Base-by-base conservation (phyloP, 2,888 invertebrate genomes). In the Leistus spinibarbis region DNA sequence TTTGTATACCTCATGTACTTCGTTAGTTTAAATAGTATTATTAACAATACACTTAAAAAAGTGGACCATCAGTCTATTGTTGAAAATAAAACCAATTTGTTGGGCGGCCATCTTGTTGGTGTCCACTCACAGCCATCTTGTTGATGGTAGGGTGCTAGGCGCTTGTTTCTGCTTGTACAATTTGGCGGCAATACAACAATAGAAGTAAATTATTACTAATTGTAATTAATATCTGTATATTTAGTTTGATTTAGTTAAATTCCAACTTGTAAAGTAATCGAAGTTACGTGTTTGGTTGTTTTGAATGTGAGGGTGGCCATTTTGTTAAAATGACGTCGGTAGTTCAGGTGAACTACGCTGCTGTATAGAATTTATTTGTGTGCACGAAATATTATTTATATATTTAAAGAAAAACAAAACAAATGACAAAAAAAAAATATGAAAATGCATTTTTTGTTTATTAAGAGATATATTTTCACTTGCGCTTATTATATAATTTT, bases 381-480 rank as follows among this genome's bases (percentile, higher is more conserved):
- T 67, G 73, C 62, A 53, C 62, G 67, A 66, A 73, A 65, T 56
- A 24, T 73, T 73, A 73, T 73, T 73, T 73, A 73, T 67, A 27
- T 73, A 73, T 73, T 73, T 73, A 70, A 62, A 57, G 20, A 57
- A 57, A 20, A n/a, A n/a, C n/a, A n/a, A n/a, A n/a, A n/a, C n/a
- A n/a, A n/a, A n/a, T n/a, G n/a, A n/a, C n/a, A n/a, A n/a, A n/a
- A n/a, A n/a, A 64, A 67, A 73, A 62, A 62, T 57, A 70, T 73
- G 73, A 73, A 73, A 54, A 67, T 67, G 67, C 73, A 73, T 73
- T 73, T 56, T 73, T n/a, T n/a, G n/a, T n/a, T n/a, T n/a, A n/a
- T n/a, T 60, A 56, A 70, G 66, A 57, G 27, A 66, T 57, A 72
- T 65, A 53, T 60, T 60, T 60, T 60, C 60, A 60, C 60, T 40